phyloP scores from a whole-genome alignment of 1,140 invertebrate genomes.

The Popillia japonica region DNA sequence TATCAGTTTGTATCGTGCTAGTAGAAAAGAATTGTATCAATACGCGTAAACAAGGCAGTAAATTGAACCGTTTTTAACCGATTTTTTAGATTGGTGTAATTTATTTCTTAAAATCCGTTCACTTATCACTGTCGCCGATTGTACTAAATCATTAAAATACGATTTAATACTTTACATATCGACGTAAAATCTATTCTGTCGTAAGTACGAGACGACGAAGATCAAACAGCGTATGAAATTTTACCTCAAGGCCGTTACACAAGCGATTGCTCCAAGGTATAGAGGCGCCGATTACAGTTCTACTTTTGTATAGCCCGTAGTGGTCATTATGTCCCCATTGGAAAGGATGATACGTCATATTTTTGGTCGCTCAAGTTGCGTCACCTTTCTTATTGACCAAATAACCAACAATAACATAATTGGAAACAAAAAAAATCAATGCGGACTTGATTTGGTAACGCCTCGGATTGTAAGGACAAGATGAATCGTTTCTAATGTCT shows the following conservation, averaged over 20 bases:
- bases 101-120: neutral
- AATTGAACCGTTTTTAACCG: neutral
- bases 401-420: conserved; percentile 39
- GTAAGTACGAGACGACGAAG: neutral
- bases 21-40: neutral
- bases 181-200: conserved; percentile 23
- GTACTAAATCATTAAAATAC: neutral
- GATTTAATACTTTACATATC: no score
- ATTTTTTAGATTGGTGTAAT: neutral
- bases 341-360: conserved; percentile 48
- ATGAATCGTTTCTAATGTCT: neutral
- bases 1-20: neutral
- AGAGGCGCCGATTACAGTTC: conserved; percentile 24
- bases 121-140: neutral
- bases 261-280: conserved; percentile 1
- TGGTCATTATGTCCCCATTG: conserved; percentile 46
- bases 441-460: conserved; percentile 25
- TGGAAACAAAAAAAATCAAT: conserved; percentile 39
- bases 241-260: conserved; percentile 23
- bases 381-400: conserved; percentile 42
- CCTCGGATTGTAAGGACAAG: conserved; percentile 11
- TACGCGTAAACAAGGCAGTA: neutral
- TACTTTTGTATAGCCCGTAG: conserved; percentile 19
- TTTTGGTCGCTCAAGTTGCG: conserved; percentile 41
- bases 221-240: conserved; percentile 38